Percentiles rank a stretch among this genome's conserved stretches.
Conservation (phyloP, 2,888 invertebrate species). For the Cacoxenus indagator region DNA sequence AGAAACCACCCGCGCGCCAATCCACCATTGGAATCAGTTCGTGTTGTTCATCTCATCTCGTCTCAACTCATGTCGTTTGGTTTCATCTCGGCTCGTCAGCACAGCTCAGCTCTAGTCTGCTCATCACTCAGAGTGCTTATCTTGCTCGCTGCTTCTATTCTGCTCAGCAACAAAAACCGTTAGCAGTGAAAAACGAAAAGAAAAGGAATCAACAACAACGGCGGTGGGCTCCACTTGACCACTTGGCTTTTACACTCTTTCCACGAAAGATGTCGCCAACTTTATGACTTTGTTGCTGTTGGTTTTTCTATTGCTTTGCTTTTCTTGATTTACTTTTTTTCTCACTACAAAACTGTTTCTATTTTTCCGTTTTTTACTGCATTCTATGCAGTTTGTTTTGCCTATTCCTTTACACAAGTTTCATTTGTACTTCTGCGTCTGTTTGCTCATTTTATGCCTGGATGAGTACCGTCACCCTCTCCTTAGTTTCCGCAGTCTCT, state of each 20-base stretch:
- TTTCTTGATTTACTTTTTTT: neutral
- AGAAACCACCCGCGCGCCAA: neutral
- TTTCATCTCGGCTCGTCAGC: neutral
- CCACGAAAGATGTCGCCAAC: no score
- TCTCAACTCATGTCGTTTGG: neutral
- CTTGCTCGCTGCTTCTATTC: neutral
- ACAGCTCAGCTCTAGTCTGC: conserved; percentile 1
- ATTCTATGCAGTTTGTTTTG: neutral
- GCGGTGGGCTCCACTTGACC: no score
- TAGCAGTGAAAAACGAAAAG: no score
- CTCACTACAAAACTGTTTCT: neutral
- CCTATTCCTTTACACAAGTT: neutral
- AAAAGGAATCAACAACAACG: no score
- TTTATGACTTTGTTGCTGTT: no score
- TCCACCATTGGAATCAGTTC: neutral
- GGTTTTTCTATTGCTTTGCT: neutral
- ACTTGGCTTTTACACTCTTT: no score
- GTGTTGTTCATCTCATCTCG: neutral
- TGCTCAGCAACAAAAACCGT: no score
- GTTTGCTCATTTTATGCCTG: no score
- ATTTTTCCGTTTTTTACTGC: neutral
- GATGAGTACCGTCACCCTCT: no score
- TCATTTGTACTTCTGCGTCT: neutral
- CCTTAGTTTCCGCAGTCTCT: no score
- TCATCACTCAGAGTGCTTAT: neutral